These are phyloP conservation scores for Peromyscus nudipes DNA, from an alignment of 2,797 vertebrate genomes.

Conservation along the genomic window DNA sequence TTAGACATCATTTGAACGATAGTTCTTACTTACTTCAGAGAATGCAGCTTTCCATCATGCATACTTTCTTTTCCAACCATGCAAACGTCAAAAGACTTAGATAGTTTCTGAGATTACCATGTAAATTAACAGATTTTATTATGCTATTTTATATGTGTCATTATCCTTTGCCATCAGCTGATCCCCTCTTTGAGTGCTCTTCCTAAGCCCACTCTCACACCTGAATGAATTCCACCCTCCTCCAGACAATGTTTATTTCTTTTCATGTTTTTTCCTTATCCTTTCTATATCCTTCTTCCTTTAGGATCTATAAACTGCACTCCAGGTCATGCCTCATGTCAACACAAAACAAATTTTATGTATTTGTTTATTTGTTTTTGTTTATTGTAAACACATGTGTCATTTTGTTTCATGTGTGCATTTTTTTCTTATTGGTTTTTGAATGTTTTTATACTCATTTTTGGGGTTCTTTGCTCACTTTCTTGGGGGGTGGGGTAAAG, in stretches of 20 bases:
- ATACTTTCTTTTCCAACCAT: neutral
- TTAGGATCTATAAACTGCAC: neutral
- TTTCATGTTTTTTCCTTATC: neutral
- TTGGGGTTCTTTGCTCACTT: neutral
- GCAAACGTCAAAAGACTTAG: neutral
- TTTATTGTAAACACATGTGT: too few relatives aligned
- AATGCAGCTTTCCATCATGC: neutral
- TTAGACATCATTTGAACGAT: neutral
- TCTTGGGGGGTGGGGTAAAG: neutral
- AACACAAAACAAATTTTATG: neutral
- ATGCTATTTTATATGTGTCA: neutral
- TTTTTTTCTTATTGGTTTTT: neutral
- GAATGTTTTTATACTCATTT: neutral
- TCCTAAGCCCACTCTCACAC: accelerated
- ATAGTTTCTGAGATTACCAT: neutral
- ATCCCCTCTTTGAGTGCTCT: neutral
- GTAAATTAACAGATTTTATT: neutral
- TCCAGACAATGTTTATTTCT: neutral
- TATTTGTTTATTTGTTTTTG: neutral
- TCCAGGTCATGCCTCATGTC: neutral
- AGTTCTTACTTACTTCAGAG: neutral
- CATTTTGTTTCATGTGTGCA: neutral
- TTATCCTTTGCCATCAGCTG: too few relatives aligned
- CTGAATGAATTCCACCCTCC: neutral
- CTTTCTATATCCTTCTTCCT: neutral